Evolutionary conservation across 2,888 invertebrate species (phyloP).

Genomic region (Ceraclea dissimilis): DNA sequence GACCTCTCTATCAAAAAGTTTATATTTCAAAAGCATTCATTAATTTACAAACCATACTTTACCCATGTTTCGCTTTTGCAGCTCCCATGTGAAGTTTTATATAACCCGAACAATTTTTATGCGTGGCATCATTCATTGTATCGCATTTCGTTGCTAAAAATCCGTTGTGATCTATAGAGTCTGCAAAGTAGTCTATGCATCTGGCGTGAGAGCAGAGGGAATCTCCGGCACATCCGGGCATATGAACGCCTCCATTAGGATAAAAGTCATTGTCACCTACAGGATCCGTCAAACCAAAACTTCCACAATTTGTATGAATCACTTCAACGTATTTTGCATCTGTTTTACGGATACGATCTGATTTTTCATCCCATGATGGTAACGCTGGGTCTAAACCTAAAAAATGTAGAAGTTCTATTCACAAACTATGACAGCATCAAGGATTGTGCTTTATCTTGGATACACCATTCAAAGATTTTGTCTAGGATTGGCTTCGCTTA

Average conservation of each 20-base stretch:
- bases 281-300: slow-evolving; percentile 39
- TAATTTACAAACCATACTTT: neutral
- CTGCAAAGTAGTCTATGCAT: slow-evolving; percentile 36
- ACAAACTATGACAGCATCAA: neutral
- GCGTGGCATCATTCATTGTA: slow-evolving; percentile 29
- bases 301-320: slow-evolving; percentile 40
- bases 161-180: slow-evolving; percentile 33
- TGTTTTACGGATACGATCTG: slow-evolving; percentile 29
- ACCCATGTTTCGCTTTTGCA: slow-evolving; percentile 24
- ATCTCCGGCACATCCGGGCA: slow-evolving; percentile 36
- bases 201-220: slow-evolving; percentile 36
- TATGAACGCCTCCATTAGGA: slow-evolving; percentile 34
- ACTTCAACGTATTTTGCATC: slow-evolving; percentile 43
- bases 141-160: slow-evolving; percentile 33
- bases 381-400: slow-evolving; percentile 42
- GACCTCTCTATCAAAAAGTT: too few relatives aligned
- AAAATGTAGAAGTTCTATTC: too few relatives aligned
- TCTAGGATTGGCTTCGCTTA: neutral
- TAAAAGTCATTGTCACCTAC: slow-evolving; percentile 43
- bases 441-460: neutral
- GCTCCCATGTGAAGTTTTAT: slow-evolving; percentile 35
- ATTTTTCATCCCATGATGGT: slow-evolving; percentile 34
- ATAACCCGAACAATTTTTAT: slow-evolving; percentile 29
- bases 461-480: neutral
- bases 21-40: neutral